Percentiles rank a stretch among this genome's conserved stretches.
Evolutionary conservation across 2,113 vertebrate species (phyloP).

Genomic region (Potamarius usumacintae): DNA sequence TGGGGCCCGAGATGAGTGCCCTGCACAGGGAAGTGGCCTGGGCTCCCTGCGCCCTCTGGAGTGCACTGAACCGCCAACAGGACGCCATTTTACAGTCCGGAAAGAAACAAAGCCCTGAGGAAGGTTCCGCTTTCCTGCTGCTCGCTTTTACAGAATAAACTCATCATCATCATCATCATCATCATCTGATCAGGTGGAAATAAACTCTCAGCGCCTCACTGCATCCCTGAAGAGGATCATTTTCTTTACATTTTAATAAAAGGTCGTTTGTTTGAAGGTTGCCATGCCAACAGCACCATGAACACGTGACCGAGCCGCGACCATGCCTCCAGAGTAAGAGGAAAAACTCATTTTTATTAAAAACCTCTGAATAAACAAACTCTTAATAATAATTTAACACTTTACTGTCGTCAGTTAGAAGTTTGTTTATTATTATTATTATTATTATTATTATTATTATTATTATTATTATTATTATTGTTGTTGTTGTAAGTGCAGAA

Average conservation of each 20-base stretch:
- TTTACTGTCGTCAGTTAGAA: background rate
- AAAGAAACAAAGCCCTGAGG: background rate
- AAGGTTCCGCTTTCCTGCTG: background rate
- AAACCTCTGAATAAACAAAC: too few species aligned
- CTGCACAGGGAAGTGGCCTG: rapidly evolving
- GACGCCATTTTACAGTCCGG: background rate
- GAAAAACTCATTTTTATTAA: background rate
- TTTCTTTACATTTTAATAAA: background rate
- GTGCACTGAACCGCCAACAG: background rate
- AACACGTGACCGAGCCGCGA: background rate
- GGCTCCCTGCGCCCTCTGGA: background rate
- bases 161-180: too few species aligned
- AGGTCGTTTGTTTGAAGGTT: background rate
- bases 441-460: background rate
- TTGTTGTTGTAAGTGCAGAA: too few species aligned
- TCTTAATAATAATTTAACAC: too few species aligned
- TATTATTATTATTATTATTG: too few species aligned
- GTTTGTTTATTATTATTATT: background rate
- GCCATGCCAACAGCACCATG: background rate
- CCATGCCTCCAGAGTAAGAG: background rate
- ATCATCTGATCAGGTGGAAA: too few species aligned
- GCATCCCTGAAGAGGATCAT: too few species aligned
- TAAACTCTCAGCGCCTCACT: too few species aligned
- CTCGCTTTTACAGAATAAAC: background rate
- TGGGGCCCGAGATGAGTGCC: background rate